Conservation (phyloP, 1,140 invertebrate genomes). For the Drosophila erecta region DNA sequence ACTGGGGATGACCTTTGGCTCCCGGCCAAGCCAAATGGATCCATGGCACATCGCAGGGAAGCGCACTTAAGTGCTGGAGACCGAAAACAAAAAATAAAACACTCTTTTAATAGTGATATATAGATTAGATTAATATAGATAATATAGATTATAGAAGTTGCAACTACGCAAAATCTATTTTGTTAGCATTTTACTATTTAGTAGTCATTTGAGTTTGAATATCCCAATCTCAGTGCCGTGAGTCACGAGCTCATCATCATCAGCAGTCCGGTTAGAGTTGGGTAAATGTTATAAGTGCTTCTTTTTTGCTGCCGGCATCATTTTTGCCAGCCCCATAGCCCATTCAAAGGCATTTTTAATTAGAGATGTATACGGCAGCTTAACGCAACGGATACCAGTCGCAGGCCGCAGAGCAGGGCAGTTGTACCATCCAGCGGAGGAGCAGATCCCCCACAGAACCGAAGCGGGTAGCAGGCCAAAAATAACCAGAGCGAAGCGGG, state of each 20-base stretch:
- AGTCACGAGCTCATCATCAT: neutral
- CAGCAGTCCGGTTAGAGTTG: slow-evolving; percentile 40
- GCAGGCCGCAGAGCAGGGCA: slow-evolving; percentile 1
- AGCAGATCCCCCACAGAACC: slow-evolving; percentile 1
- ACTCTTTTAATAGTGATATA: too few species aligned
- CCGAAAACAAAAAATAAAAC: too few species aligned
- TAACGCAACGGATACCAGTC: slow-evolving; percentile 42
- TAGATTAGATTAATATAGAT: too few species aligned
- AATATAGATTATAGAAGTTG: too few species aligned
- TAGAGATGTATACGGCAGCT: slow-evolving; percentile 66
- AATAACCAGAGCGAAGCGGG: slow-evolving; percentile 4
- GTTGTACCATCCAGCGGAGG: too few species aligned
- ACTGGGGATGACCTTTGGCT: neutral
- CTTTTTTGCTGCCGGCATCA: slow-evolving; percentile 21
- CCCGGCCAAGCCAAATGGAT: neutral
- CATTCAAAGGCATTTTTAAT: slow-evolving; percentile 80
- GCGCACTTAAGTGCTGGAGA: too few species aligned
- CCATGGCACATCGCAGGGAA: too few species aligned
- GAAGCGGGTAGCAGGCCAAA: slow-evolving; percentile 4
- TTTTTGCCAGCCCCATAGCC: slow-evolving; percentile 34
- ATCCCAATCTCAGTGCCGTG: neutral
- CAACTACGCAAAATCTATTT: too few species aligned
- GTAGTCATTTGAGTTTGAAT: too few species aligned
- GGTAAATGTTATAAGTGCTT: slow-evolving; percentile 59
- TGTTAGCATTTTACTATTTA: too few species aligned